Evolutionary conservation across 2,888 invertebrate genomes (phyloP), one percentile per base, ranked within the genome.

Genomic region (Mythimna impura): DNA sequence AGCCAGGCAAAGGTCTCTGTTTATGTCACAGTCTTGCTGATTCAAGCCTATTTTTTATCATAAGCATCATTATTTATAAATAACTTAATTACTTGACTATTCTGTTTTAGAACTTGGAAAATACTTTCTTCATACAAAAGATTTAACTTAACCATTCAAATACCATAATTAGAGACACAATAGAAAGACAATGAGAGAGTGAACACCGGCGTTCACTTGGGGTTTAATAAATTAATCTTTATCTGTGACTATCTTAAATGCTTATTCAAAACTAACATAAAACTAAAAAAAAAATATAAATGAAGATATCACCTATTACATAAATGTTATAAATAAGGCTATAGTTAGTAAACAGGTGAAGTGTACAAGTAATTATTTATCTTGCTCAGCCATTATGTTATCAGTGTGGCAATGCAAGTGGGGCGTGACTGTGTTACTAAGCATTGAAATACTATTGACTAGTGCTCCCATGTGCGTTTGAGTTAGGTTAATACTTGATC

Each of bases 341-440:
- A 61, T 71, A 60, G 55, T 66, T 67, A n/a, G 52, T 64, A 68
- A 76, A 80, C 72, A 80, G 82, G 81, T 82, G 76, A 40, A 73
- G 61, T 67, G 62, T 71, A 66, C 40, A 80, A 77, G 71, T 78
- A 79, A 78, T 80, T 86, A 75, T 69, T 84, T 86, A 86, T 86
- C 85, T 84, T 75, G 66, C n/a, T 72, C 73, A 69, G 72, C 67
- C 63, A 63, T 71, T 77, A 71, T 74, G 71, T 79, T 85, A 85
- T 84, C 85, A 79, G 62, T 80, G 72, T 64, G 57, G 72, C 73
- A 82, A 74, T 75, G 66, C 74, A 79, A 76, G 71, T 68, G 50
- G 71, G 70, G 73, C n/a, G 63, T 78, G 77, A 80, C 69, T 60
- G 61, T 67, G 81, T 81, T 77, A 76, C 84, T 71, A 81, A 73